Base-by-base conservation (phyloP, 1,140 invertebrate genomes). In the Euwallacea similis region DNA sequence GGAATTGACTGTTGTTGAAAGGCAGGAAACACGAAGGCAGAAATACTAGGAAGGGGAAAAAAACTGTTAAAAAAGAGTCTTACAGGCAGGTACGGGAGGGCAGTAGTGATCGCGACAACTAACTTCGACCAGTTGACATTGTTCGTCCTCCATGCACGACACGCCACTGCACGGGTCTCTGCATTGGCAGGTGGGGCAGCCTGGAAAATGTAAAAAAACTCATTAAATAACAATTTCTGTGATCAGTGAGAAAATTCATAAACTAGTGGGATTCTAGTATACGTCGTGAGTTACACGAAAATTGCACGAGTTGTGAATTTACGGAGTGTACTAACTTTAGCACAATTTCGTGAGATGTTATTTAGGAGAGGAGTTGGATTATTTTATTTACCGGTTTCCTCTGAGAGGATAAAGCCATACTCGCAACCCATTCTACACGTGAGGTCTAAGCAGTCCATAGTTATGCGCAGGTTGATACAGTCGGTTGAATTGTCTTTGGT, bases 61-160 rank as follows among this genome's bases (percentile, higher is more conserved):
- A 58, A 59, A 62, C 10, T 43, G 6, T 15, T 53, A 63, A 33
- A 33, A 33, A 43, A 66, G 43, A 41, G 64, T 83, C 85, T 85
- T 77, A 87, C 93, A 95, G 0, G 90, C 91, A 42, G 93, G 93
- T 47, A 94, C 90, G 2, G 91, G 88, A 0, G 92, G 91, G 79
- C 93, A 95, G 74, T 92, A 90, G 55, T 91, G 88, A 21, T 89
- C 89, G 56, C 89, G 87, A 65, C 92, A 94, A 62, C 91, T 91
- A 0, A 93, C 91, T 71, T 94, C 91, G 0, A 93, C 90, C 76
- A 93, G 87, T 42, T 90, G 88, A 76, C 93, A 94, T 41, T 88
- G 85, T 71, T 91, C 86, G 33, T 86, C 87, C 0, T 83, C 74
- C 0, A 79, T 81, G 71, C 92, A 94, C 0, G 75, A 79, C 0